phyloP scores from a whole-genome alignment of 35 echinoderm and acorn worm species.

The Hemicentrotus pulcherrimus region DNA sequence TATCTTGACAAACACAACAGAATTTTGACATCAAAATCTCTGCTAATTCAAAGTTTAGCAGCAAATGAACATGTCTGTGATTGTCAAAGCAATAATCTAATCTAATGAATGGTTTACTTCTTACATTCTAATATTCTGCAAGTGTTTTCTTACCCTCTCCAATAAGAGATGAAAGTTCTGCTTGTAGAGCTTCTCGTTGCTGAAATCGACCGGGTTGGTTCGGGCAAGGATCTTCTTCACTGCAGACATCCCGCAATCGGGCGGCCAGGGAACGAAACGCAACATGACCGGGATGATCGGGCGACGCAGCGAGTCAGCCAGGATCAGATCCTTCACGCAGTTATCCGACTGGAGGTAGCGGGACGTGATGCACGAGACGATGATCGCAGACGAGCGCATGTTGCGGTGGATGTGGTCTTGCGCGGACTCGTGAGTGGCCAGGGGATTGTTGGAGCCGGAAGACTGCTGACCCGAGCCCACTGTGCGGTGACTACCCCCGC shows the following conservation, averaged over 20 bases:
- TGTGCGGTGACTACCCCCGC: constrained; percentile 60
- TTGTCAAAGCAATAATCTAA: background rate
- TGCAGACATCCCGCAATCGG: constrained; percentile 71
- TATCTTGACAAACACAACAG: background rate
- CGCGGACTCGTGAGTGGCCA: constrained; percentile 58
- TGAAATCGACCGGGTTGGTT: constrained; percentile 77
- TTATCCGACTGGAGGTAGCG: constrained; percentile 90
- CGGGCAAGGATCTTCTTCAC: constrained; percentile 89
- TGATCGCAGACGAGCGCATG: constrained; percentile 82
- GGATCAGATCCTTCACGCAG: constrained; percentile 85
- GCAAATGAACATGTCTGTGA: background rate
- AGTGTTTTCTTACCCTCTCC: constrained; percentile 69
- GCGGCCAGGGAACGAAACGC: constrained; percentile 89
- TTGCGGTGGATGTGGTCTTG: constrained; percentile 85
- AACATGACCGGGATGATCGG: constrained; percentile 82
- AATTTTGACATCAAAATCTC: background rate
- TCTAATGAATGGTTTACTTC: background rate
- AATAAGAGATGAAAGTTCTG: constrained; percentile 92
- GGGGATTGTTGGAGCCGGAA: background rate
- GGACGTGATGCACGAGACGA: constrained; percentile 85
- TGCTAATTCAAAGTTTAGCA: background rate
- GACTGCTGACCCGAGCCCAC: background rate
- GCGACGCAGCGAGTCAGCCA: constrained; percentile 81
- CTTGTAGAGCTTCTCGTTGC: constrained; percentile 94
- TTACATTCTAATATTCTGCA: constrained; percentile 52